Conservation (phyloP, 2,888 invertebrate species). For the Eupithecia exiguata region DNA sequence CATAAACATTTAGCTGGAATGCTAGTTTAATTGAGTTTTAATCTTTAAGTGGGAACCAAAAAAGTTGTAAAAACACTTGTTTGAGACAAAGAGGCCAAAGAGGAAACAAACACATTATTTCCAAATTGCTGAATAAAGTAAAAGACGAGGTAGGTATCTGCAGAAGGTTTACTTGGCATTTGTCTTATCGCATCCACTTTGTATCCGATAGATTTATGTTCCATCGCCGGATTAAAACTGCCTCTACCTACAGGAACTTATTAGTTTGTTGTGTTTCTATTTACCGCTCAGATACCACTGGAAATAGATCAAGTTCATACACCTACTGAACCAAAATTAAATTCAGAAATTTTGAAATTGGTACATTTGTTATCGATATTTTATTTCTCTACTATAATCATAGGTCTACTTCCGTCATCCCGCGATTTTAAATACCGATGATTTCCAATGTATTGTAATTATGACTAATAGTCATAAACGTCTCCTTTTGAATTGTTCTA, state of each 20-base stretch:
- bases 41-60: background rate
- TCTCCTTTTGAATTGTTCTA: background rate
- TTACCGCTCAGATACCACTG: constrained; percentile 1
- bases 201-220: constrained; percentile 57
- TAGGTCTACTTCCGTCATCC: background rate
- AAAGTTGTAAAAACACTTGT: background rate
- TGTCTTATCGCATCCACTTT: constrained; percentile 55
- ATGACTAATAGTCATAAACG: background rate
- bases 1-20: background rate
- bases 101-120: constrained; percentile 8
- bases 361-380: too few relatives aligned
- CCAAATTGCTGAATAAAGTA: background rate
- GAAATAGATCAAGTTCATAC: background rate
- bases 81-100: background rate
- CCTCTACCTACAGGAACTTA: constrained; percentile 27
- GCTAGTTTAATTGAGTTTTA: background rate
- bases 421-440: background rate
- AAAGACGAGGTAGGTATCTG: background rate
- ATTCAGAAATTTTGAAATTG: background rate
- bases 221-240: constrained; percentile 48
- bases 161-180: constrained; percentile 55
- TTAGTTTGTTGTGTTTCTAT: constrained; percentile 25
- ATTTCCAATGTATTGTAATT: background rate
- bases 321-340: background rate
- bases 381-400: background rate